Base-by-base conservation (phyloP, 1,140 invertebrate genomes). In the Grapholita molesta region DNA sequence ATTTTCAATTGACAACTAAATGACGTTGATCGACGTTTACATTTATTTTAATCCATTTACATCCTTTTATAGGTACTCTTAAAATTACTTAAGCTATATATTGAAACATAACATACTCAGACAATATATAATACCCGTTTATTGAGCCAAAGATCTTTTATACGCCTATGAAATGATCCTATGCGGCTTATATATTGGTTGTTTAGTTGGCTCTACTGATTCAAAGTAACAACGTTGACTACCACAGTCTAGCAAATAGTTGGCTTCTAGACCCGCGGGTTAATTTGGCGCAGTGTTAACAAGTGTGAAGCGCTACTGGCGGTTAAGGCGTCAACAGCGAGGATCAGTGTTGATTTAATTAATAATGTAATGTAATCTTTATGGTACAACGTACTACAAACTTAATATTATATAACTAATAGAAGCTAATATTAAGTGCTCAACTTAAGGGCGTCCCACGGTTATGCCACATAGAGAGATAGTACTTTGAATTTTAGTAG, bases 21-120 rank as follows among this genome's bases (percentile, higher is more conserved):
- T 57, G 53, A 57, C 24, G 24, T 24, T 57, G 53, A 57, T 57
- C 12, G 53, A 57, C 24, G 53, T 57, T 57, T 57, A 25, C 23
- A 57, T 57, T 57, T 28, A 7, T 25, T 57, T 57, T 15, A 28
- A 21, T 57, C n/a, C 24, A 25, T n/a, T n/a, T n/a, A n/a, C n/a
- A n/a, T n/a, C n/a, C n/a, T n/a, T n/a, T n/a, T n/a, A 28, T 11
- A 23, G 25, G 24, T 57, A 23, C 21, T 11, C 25, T 25, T 48
- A 21, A 21, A 18, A 48, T 48, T 21, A 21, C 8, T 48, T 48
- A 18, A 48, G 21, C n/a, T 38, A 38, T n/a, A 38, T n/a, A n/a
- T n/a, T n/a, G n/a, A n/a, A n/a, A n/a, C n/a, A n/a, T n/a, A n/a
- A n/a, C n/a, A n/a, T n/a, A n/a, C n/a, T n/a, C n/a, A n/a, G n/a